These are phyloP conservation scores for Synanthedon myopaeformis DNA, from an alignment of 2,888 invertebrate genomes.

Conservation along the genomic window DNA sequence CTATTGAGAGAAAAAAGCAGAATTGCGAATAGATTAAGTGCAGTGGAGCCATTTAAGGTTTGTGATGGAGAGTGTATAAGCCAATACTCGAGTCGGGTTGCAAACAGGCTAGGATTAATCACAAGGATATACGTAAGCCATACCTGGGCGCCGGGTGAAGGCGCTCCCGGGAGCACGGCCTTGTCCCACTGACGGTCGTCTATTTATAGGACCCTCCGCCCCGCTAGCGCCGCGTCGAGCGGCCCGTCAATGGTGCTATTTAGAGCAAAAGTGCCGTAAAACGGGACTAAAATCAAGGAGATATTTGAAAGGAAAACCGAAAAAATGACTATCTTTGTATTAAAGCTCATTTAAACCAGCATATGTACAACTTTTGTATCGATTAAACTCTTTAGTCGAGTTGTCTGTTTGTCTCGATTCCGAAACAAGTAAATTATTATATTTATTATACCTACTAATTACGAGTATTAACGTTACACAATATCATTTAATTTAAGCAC, in stretches of 20 bases:
- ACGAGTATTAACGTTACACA: no score
- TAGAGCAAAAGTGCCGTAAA: constrained; percentile 31
- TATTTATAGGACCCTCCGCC: constrained; percentile 48
- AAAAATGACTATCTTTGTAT: not conserved
- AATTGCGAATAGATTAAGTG: no score
- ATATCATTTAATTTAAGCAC: no score
- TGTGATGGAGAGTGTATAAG: constrained; percentile 33
- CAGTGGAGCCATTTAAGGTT: constrained; percentile 16
- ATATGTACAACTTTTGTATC: no score
- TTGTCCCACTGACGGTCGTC: constrained; percentile 58
- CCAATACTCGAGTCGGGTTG: constrained; percentile 28
- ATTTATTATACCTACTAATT: no score
- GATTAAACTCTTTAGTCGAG: no score
- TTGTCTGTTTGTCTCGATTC: no score
- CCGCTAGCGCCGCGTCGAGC: constrained; percentile 20
- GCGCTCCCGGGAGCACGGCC: constrained; percentile 43
- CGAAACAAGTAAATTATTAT: no score
- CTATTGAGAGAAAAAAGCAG: no score
- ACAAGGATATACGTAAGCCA: constrained; percentile 45
- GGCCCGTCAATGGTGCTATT: constrained; percentile 54
- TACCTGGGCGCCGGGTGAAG: constrained; percentile 39
- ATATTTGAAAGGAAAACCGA: constrained; percentile 5
- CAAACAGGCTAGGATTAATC: constrained; percentile 51
- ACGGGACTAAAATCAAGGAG: constrained; percentile 10
- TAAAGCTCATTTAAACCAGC: no score